Percentiles rank a stretch among this genome's conserved stretches.
phyloP scores from a whole-genome alignment of 2,888 invertebrate genomes.

The Eretmocerus hayati region DNA sequence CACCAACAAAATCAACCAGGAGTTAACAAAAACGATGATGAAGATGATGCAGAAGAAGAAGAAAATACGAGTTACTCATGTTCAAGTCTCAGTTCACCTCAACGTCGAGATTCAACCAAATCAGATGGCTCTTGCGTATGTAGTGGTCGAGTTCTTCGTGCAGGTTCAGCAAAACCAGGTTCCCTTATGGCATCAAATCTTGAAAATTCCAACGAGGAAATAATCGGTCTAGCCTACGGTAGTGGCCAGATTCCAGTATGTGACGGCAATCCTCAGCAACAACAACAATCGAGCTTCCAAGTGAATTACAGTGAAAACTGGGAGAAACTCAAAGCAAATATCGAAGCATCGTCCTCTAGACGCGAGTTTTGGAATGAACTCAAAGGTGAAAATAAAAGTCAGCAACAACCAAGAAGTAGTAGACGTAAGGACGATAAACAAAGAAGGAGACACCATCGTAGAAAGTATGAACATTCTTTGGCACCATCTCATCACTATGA shows the following conservation, averaged over 20 bases:
- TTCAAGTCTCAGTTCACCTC: slow-evolving; percentile 39
- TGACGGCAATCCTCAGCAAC: slow-evolving; percentile 41
- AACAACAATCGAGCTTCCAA: slow-evolving; percentile 33
- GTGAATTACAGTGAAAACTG: slow-evolving; percentile 44
- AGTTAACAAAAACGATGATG: too few relatives aligned
- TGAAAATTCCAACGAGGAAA: slow-evolving; percentile 42
- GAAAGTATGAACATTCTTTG: slow-evolving; percentile 25
- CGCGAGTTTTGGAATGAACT: slow-evolving; percentile 43
- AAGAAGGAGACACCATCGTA: slow-evolving; percentile 31
- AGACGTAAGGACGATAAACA: slow-evolving; percentile 32
- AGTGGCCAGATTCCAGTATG: slow-evolving; percentile 42
- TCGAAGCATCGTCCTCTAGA: slow-evolving; percentile 36
- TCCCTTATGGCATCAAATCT: slow-evolving; percentile 38
- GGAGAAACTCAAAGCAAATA: slow-evolving; percentile 43
- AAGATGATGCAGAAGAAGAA: slow-evolving; percentile 29
- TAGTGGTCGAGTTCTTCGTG: slow-evolving; percentile 25
- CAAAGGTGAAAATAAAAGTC: slow-evolving; percentile 31
- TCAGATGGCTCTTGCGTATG: slow-evolving; percentile 39
- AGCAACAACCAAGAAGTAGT: background rate
- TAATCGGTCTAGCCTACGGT: slow-evolving; percentile 42
- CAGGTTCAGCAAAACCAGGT: background rate
- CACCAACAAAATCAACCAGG: slow-evolving; percentile 30
- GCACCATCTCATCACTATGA: slow-evolving; percentile 3
- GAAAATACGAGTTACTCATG: slow-evolving; percentile 43
- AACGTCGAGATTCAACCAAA: slow-evolving; percentile 30